Evolutionary conservation across 2,888 invertebrate genomes (phyloP), one percentile per base, ranked within the genome.

Genomic region (Anthophora plumipes): DNA sequence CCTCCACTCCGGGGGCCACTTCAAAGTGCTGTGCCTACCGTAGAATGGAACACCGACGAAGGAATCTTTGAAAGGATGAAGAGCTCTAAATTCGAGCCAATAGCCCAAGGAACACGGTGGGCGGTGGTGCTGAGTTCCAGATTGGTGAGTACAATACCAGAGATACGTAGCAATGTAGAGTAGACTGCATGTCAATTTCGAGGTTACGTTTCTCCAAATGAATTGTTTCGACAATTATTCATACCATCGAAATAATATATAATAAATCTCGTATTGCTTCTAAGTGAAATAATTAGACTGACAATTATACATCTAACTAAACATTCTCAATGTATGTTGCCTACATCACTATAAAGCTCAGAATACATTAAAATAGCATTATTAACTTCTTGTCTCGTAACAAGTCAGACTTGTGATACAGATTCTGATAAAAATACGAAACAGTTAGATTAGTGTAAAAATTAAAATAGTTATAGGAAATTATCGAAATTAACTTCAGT

Each of bases 11-110:
- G 50, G 76, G 57, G 14, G 69, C 70, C 85, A 70, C 85, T 85
- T 22, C 68, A 81, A 57, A 46, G 41, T 69, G 61, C 72, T 52
- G 74, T 66, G 57, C 46, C 80, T 70, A 73, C 71, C 77, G 43
- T 43, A 77, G 81, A 81, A 82, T 71, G 80, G 81, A 81, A 57
- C 83, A 78, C 61, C 67, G 66, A 59, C 77, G 77, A 76, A 73
- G 79, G 74, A 75, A 82, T 77, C 83, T 70, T 57, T 80, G 63
- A 71, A 76, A 66, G 83, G 70, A 66, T 77, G 80, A 77, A 85
- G 85, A 85, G 85, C 85, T 80, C 82, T 80, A 84, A 87, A 87
- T 87, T 87, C 83, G 87, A 87, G 86, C 76, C 80, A 87, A 87
- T 87, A 77, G 68, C n/a, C n/a, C 63, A 39, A 31, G 61, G 69